phyloP scores from a whole-genome alignment of 2,797 vertebrate species.

The Argentina silus region DNA sequence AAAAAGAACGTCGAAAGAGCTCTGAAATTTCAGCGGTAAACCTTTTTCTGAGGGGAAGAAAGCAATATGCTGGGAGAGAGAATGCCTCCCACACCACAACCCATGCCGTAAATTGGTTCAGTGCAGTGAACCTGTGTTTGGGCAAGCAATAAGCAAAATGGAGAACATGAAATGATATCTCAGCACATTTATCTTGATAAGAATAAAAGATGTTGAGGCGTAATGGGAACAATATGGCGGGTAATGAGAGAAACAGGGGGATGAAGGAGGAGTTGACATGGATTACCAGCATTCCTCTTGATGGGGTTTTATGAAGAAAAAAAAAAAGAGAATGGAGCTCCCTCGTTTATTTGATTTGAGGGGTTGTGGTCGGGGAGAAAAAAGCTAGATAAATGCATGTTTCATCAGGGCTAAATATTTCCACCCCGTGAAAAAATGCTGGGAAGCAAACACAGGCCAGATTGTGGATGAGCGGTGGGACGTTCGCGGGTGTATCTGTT shows the following conservation, averaged over 20 bases:
- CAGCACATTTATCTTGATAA: constrained; percentile 74
- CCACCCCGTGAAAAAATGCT: constrained; percentile 73
- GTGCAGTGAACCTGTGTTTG: constrained; percentile 66
- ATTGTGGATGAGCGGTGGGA: constrained; percentile 71
- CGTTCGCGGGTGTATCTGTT: constrained; percentile 76
- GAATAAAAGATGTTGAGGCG: constrained; percentile 68
- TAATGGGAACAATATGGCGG: constrained; percentile 76
- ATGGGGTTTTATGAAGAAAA: constrained; percentile 73
- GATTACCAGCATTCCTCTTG: constrained; percentile 76
- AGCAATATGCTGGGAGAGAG: constrained; percentile 6
- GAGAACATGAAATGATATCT: constrained; percentile 71
- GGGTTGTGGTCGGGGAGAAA: constrained; percentile 68
- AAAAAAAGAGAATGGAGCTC: constrained; percentile 65
- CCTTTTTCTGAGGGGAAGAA: constrained; percentile 7
- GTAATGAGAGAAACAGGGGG: constrained; percentile 72
- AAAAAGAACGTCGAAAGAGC: constrained; percentile 31
- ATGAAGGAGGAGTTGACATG: constrained; percentile 63
- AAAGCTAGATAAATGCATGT: constrained; percentile 74
- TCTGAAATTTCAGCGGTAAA: constrained; percentile 53
- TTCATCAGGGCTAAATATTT: constrained; percentile 80
- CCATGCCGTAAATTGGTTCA: constrained; percentile 70
- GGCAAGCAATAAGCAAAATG: constrained; percentile 57
- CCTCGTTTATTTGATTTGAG: constrained; percentile 78
- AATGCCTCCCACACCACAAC: constrained; percentile 53
- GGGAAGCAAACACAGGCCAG: constrained; percentile 77